Evolutionary conservation across 2,888 invertebrate species (phyloP), one percentile per base, ranked within the genome.

Genomic region (Mechanitis messenoides): DNA sequence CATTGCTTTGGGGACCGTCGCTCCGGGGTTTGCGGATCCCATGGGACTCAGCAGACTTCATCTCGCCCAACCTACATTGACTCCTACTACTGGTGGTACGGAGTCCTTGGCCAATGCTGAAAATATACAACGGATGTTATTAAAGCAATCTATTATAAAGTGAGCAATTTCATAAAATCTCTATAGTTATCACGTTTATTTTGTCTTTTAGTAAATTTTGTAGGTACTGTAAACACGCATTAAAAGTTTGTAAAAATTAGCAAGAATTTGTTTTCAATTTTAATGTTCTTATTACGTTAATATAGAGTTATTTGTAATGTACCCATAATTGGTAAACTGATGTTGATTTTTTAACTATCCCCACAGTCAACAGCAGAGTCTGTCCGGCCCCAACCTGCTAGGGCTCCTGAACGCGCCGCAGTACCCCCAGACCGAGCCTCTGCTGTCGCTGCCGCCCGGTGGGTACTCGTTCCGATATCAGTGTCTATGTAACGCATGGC

Each of bases 141-240:
- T 90, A 60, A 90, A 90, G 60, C 91, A 91, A 72, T 90, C 90
- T 71, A 88, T 90, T 67, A 88, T 89, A 78, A 90, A 87, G 91
- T 91, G 45, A 85, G 87, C 42, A 42, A 11, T 50, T 7, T 9
- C 6, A 6, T 28, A 31, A 5, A 31, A 31, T 31, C 1, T 9
- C 3, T 50, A 50, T 31, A 31, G 0, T 1, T 1, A 9, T 31
- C 5, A 35, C 35, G 6, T 5, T 6, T 35, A 20, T 6, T 47
- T 47, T 5, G n/a, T 50, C 31, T 28, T 33, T 35, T 47, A 20
- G 4, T 56, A 12, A 12, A 11, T 31, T 7, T 6, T 45, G 58
- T 53, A 4, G 50, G 28, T 50, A 50, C 9, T 3, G 6, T 50
- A 35, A 35, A 35, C 2, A 35, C 35, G 9, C 6, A 42, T 3